Evolutionary conservation across 2,113 vertebrate species (phyloP).

Genomic region (Gobio gobio): DNA sequence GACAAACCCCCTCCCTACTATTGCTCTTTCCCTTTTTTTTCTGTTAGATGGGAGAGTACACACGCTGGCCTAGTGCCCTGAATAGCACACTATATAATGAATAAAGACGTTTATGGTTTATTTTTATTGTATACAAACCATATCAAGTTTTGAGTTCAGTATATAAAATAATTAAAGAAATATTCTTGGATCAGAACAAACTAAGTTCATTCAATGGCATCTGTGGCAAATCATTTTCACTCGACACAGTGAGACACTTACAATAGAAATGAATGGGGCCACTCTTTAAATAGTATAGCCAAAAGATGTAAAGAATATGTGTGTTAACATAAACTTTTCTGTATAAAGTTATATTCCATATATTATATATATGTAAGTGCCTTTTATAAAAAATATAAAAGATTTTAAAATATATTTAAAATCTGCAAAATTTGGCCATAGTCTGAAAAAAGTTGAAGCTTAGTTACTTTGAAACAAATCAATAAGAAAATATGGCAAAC

Average conservation of each 20-base stretch:
- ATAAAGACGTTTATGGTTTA: not conserved
- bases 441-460: too few species aligned
- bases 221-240: not conserved
- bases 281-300: not conserved
- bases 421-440: too few species aligned
- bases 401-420: too few species aligned
- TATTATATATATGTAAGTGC: not conserved
- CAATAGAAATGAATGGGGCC: not conserved
- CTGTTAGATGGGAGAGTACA: constrained; percentile 23
- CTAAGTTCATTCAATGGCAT: not conserved
- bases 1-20: constrained; percentile 39
- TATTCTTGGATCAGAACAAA: not conserved
- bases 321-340: not conserved
- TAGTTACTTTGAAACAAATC: too few species aligned
- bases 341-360: not conserved
- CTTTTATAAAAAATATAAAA: not conserved
- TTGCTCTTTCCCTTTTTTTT: constrained; percentile 12
- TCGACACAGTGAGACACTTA: not conserved
- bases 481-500: too few species aligned
- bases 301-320: not conserved
- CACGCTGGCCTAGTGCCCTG: constrained; percentile 14
- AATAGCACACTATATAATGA: constrained; percentile 26
- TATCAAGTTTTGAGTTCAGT: not conserved
- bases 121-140: constrained; percentile 19
- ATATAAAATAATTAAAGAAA: not conserved